Conservation (phyloP, 2,888 invertebrate species). For the Himalopsyche anomala region DNA sequence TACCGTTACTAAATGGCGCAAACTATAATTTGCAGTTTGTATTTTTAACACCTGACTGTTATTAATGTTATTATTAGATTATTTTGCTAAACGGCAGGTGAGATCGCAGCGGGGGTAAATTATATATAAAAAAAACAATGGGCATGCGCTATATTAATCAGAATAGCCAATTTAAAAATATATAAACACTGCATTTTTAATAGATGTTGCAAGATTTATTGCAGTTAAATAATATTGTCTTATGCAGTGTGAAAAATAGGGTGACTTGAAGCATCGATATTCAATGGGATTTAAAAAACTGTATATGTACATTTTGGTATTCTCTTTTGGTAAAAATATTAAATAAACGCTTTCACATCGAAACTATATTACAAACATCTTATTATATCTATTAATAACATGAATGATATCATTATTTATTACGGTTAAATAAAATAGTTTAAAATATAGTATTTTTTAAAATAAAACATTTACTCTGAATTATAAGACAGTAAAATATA, state of each 20-base stretch:
- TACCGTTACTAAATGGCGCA: constrained; percentile 50
- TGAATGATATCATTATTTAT: too few relatives aligned
- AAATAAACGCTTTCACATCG: too few relatives aligned
- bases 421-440: too few relatives aligned
- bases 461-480: too few relatives aligned
- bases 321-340: too few relatives aligned
- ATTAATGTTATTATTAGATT: constrained; percentile 50
- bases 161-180: constrained; percentile 35
- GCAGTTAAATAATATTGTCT: neutral
- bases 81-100: constrained; percentile 61
- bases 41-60: constrained; percentile 60
- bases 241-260: neutral
- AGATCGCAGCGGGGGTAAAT: constrained; percentile 47
- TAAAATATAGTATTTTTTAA: too few relatives aligned
- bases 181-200: constrained; percentile 24
- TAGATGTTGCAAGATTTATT: neutral
- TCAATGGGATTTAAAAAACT: too few relatives aligned
- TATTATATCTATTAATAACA: too few relatives aligned
- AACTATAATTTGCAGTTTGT: constrained; percentile 56
- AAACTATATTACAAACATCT: too few relatives aligned
- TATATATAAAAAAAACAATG: neutral
- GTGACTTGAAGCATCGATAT: neutral
- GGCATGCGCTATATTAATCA: constrained; percentile 24
- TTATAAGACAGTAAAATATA: too few relatives aligned
- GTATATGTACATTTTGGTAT: too few relatives aligned